These are phyloP conservation scores for Catostomus latipinnis DNA, from an alignment of 2,797 vertebrate genomes.

Conservation along the genomic window DNA sequence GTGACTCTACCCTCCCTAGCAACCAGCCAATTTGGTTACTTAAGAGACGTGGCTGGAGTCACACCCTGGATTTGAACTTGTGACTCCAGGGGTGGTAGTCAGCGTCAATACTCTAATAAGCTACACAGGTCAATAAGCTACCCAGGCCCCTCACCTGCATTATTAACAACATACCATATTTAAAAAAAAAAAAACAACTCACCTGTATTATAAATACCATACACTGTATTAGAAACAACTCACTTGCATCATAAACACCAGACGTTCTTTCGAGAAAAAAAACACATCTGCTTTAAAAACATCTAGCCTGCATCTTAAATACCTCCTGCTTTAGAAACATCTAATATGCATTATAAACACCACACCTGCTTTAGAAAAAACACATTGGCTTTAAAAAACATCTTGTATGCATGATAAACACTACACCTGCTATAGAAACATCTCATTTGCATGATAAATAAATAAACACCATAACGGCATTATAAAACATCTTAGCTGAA, in stretches of 20 bases:
- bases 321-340: background rate
- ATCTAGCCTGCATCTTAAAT: background rate
- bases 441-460: background rate
- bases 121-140: background rate
- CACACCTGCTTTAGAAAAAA: background rate
- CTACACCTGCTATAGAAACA: background rate
- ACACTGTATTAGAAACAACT: too few species aligned
- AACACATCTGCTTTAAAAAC: background rate
- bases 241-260: too few species aligned
- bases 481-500: background rate
- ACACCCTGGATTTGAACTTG: too few species aligned
- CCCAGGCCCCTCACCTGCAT: background rate
- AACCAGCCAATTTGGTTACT: too few species aligned
- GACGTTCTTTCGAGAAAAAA: too few species aligned
- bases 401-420: rapidly evolving
- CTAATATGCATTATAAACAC: background rate
- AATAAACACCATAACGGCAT: background rate
- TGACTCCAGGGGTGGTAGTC: background rate
- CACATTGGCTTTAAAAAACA: background rate
- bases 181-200: too few species aligned
- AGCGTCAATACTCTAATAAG: background rate
- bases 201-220: too few species aligned
- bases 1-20: too few species aligned
- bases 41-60: too few species aligned
- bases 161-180: too few species aligned